phyloP scores from a whole-genome alignment of 2,113 vertebrate genomes.

The Polyodon spathula region DNA sequence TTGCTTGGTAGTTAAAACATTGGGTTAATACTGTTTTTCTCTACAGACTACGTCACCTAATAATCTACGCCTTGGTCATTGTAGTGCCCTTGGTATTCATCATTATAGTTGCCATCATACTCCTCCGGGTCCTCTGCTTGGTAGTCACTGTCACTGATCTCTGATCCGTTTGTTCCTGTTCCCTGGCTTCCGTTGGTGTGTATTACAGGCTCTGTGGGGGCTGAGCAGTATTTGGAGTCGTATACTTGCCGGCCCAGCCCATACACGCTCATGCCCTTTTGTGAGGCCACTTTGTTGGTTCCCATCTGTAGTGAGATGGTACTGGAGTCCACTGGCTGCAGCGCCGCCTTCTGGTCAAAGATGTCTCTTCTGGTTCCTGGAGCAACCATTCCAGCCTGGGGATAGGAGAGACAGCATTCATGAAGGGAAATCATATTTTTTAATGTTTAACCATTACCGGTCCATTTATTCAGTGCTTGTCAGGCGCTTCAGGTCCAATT shows the following conservation, averaged over 20 bases:
- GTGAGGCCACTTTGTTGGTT: slow-evolving; percentile 80
- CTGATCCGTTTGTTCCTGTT: slow-evolving; percentile 71
- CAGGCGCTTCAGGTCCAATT: too few species aligned
- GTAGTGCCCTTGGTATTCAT: slow-evolving; percentile 67
- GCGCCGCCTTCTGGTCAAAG: slow-evolving; percentile 72
- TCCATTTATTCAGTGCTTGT: too few species aligned
- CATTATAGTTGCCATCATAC: slow-evolving; percentile 67
- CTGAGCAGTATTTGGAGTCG: slow-evolving; percentile 77
- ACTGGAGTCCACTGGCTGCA: slow-evolving; percentile 71
- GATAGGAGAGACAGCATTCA: slow-evolving; percentile 7
- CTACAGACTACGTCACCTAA: background rate
- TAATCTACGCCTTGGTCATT: slow-evolving; percentile 50
- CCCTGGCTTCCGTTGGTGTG: slow-evolving; percentile 74
- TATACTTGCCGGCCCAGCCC: slow-evolving; percentile 83
- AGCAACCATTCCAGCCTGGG: slow-evolving; percentile 72
- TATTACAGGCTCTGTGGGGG: slow-evolving; percentile 62
- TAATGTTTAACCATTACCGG: too few species aligned
- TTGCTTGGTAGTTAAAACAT: slow-evolving; percentile 12
- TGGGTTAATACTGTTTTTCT: background rate
- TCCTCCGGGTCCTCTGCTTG: slow-evolving; percentile 76
- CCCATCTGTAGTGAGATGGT: slow-evolving; percentile 85
- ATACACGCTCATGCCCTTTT: slow-evolving; percentile 81
- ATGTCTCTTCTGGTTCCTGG: slow-evolving; percentile 79
- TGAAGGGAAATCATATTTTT: background rate
- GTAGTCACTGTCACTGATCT: slow-evolving; percentile 79